Base-by-base conservation (phyloP, 2,888 invertebrate species). In the Omphaloscelis lunosa region DNA sequence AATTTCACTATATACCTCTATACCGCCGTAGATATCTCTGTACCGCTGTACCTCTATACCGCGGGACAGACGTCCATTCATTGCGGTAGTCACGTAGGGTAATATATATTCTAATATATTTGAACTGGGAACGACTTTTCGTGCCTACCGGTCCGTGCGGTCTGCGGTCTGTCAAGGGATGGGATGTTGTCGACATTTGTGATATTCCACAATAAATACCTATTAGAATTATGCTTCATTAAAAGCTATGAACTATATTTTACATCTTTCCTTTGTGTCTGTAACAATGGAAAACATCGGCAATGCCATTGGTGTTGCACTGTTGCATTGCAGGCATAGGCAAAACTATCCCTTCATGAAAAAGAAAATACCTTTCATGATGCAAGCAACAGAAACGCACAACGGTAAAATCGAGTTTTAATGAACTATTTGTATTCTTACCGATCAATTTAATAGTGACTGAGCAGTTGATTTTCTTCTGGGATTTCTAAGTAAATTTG, bases 71-170 rank as follows among this genome's bases (percentile, higher is more conserved):
- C 88, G 93, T 93, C 96, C 93, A 96, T 96, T 96, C 96, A 96
- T 96, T 94, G 93, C 91, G 79, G 90, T 91, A 96, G 96, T 95
- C 96, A 94, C 95, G 95, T 95, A 95, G 95, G 94, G 95, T 96
- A 96, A 96, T 96, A 96, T 96, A 96, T 96, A 96, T 96, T 96
- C 96, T 96, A 96, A 96, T 96, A 96, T 96, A 96, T 96, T 96
- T 96, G 89, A 88, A 95, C 95, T 90, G 92, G 94, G 94, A 95
- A 93, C 93, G 96, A 96, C 96, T 96, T 96, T 96, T 96, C 96
- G 96, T 96, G 96, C 92, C 92, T 93, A 96, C 91, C 96, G 95
- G 96, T 90, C 96, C 96, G 95, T 96, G 94, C 93, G 95, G 95
- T 93, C 94, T 95, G 96, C 95, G 96, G 96, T 94, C 93, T 86